Percentiles rank a stretch among this genome's conserved stretches.
Evolutionary conservation across 2,113 vertebrate species (phyloP).

Genomic region (Seriola dumerili): DNA sequence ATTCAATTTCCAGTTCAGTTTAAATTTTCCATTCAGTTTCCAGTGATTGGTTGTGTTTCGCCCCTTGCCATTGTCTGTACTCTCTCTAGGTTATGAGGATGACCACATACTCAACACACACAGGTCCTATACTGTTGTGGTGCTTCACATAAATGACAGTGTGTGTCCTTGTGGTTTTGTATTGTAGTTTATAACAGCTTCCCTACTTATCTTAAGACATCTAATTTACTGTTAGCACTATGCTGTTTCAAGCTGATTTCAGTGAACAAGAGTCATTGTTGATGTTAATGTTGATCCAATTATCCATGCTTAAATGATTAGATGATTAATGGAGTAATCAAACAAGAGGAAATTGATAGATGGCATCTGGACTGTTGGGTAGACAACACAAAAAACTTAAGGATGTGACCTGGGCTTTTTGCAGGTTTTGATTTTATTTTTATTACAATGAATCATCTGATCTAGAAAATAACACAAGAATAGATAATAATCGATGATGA

Average conservation of each 20-base stretch:
- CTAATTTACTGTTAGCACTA: not conserved
- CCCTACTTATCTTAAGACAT: not conserved
- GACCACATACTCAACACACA: not conserved
- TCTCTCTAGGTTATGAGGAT: not conserved
- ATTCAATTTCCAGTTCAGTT: no score
- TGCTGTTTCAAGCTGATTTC: not conserved
- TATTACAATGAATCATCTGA: not conserved
- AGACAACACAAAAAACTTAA: no score
- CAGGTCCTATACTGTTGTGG: not conserved
- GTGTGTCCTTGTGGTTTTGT: constrained; percentile 1
- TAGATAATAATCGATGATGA: not conserved
- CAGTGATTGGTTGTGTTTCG: not conserved
- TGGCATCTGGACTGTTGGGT: no score
- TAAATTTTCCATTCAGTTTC: no score
- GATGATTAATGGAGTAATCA: no score
- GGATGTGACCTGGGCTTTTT: no score
- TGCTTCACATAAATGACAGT: not conserved
- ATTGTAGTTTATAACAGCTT: not conserved
- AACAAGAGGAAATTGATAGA: no score
- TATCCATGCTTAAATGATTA: not conserved
- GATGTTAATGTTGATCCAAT: not conserved
- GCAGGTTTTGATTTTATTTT: no score
- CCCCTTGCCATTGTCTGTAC: not conserved
- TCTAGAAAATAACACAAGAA: not conserved
- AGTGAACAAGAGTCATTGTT: not conserved